Evolutionary conservation across 2,888 invertebrate species (phyloP), one percentile per base, ranked within the genome.

Genomic region (Ditylenchus weischeri): DNA sequence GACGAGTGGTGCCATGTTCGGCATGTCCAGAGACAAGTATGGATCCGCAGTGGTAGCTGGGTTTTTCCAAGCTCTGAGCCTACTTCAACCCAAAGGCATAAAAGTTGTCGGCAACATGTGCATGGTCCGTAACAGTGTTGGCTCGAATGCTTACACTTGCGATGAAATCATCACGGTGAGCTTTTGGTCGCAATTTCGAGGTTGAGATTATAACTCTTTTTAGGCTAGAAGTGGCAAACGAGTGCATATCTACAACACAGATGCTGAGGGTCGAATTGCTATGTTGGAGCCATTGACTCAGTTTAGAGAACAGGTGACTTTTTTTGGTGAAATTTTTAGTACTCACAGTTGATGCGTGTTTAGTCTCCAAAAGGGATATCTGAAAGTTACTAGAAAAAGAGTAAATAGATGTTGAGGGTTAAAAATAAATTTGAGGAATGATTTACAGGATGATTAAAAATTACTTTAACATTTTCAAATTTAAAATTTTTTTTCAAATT

Each of bases 11-110:
- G 83, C 85, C 10, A 91, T 91, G 91, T 88, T 88, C n/a, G 54
- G 91, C 73, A 92, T 92, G 92, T 90, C 90, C 48, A 87, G 93
- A 59, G 94, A 95, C 86, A 95, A 95, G 85, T 93, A 93, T 84
- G 94, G 94, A 38, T 91, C 93, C 29, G 93, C 93, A 1, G 90
- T 91, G 57, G 90, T 91, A 21, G 91, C 90, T 59, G 94, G 94
- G 62, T 91, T 95, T 84, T 89, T 95, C 88, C 89, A 92, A 87
- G 90, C 76, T 1, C 74, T 83, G 51, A 78, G 82, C 59, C 67
- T 72, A 8, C 72, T 82, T 49, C 73, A 74, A 57, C 82, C 82
- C n/a, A 75, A 75, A 62, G 75, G 76, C 43, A 70, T 82, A 62
- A 80, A 78, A 66, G 78, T 91, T n/a, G 86, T 91, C 72, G 92